Conservation (phyloP, 2,888 invertebrate genomes). For the Eupithecia inturbata region DNA sequence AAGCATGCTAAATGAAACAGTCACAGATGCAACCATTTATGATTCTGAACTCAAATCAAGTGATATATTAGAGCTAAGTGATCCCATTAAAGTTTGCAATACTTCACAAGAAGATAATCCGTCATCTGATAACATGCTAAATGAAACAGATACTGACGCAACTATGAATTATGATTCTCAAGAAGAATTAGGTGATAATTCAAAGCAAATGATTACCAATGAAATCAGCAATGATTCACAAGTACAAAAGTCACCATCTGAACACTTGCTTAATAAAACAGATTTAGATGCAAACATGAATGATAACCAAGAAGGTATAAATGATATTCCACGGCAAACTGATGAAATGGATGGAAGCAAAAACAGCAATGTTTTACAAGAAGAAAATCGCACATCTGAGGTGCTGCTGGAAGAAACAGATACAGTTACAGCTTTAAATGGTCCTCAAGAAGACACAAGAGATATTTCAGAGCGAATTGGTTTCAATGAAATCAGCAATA, state of each 20-base stretch:
- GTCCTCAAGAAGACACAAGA: neutral
- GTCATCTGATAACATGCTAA: neutral
- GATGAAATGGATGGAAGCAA: neutral
- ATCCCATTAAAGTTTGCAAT: neutral
- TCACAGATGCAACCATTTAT: neutral
- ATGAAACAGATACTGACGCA: neutral
- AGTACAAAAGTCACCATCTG: neutral
- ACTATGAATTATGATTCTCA: slow-evolving; percentile 1
- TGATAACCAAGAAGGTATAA: neutral
- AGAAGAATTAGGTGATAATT: neutral
- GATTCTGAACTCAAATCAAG: neutral
- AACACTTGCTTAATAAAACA: neutral
- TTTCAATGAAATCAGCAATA: neutral
- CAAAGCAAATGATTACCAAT: neutral
- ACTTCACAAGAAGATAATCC: neutral
- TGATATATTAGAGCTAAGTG: neutral
- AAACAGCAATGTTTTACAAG: neutral
- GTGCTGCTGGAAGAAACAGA: neutral
- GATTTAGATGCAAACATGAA: neutral
- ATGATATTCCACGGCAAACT: neutral
- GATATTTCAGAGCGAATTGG: neutral
- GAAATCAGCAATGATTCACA: neutral
- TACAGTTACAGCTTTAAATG: neutral
- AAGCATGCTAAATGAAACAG: neutral
- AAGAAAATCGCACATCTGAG: neutral